Base-by-base conservation (phyloP, 1,140 invertebrate genomes). In the Eueides isabella region DNA sequence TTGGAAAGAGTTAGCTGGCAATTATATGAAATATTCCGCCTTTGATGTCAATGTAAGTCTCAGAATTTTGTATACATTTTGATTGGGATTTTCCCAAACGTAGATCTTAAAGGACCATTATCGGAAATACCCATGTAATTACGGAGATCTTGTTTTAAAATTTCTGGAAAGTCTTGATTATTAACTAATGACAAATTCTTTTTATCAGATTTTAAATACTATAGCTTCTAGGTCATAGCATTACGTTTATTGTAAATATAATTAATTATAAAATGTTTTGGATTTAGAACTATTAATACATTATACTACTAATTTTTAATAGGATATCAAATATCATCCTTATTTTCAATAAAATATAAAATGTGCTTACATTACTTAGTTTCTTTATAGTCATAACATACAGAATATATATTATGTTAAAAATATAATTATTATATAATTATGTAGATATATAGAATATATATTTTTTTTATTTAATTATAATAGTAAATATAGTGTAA, bases 1-100 rank as follows among this genome's bases (percentile, higher is more conserved):
- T 80, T 98, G 97, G 97, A 95, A 96, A 85, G 95, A 96, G 82
- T 87, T 98, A 76, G 96, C 96, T 79, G 93, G 89, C 1, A 80
- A 83, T 61, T 82, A 93, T 33, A 95, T 95, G 89, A 87, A 94
- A 71, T 95, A 94, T 76, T 89, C 92, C 33, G 83, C 92, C 9
- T 88, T 90, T 28, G 94, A 95, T 65, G 87, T 94, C 72, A 94
- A 94, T 85, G 95, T 96, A 90, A 94, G 87, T 88, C 72, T 48
- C 33, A 66, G 79, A 44, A 71, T 48, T 19, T 38, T 67, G 61
- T 61, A 48, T 38, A 41, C n/a, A 66, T 66, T 77, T 66, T 66
- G 44, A 61, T 70, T 75, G 83, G 84, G 71, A 83, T 83, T 72
- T 87, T 80, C 81, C 86, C 84, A 68, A 62, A 29, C 62, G 67